Base-by-base conservation (phyloP, 2,113 vertebrate genomes). In the Toxotes chatareus region DNA sequence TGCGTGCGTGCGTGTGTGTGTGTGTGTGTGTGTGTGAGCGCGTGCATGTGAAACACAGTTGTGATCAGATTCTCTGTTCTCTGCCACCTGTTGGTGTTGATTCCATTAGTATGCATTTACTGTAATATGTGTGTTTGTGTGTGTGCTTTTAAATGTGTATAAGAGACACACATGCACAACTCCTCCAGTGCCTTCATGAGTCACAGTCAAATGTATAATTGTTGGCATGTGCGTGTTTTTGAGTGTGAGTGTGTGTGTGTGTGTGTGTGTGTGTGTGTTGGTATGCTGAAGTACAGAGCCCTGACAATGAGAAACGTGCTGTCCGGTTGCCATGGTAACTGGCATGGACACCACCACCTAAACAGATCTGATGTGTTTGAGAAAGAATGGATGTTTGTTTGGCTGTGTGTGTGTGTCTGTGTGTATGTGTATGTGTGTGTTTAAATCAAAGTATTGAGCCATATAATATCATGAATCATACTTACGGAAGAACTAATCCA, bases 311-410 rank as follows among this genome's bases (percentile, higher is more conserved):
- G 86, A 91, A 90, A 94, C 80, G 73, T 92, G 88, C 91, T 85
- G 85, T 88, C 61, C 66, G 78, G 95, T 95, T 94, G 71, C 93
- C 88, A 95, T 94, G 94, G 94, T 92, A 95, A 95, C 94, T 92
- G 86, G 82, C 91, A 91, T 93, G 91, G 91, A 92, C 92, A 89
- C 84, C 47, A 82, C 75, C 88, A 87, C 87, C 88, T 86, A 92
- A 93, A 90, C 85, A 88, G 88, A 93, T 84, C 81, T 55, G 73
- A 42, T 78, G 49, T 63, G 68, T 76, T 27, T 77, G 63, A 56
- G 36, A 55, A 32, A 61, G 51, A 68, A 67, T 51, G 32, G 55
- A 62, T 65, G 32, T 68, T 19, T 82, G 62, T 63, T 23, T 55
- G 47, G 31, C 23, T 47, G 6, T 72, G 34, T 60, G 34, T 60